Evolutionary conservation across 2,888 invertebrate species (phyloP).

Genomic region (Cremastinae sp.): DNA sequence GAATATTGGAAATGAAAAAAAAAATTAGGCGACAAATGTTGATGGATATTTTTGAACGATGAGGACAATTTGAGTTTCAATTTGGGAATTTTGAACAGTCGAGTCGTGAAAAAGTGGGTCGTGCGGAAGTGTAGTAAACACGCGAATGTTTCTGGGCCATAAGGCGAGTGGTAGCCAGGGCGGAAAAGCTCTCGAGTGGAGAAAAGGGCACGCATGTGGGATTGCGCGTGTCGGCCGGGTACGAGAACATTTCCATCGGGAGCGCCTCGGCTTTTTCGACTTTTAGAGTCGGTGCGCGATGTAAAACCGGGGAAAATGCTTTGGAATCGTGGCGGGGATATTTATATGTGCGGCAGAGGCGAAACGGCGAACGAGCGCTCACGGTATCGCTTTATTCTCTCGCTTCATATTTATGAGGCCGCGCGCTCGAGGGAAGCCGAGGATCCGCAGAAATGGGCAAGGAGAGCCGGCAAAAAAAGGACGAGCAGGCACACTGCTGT

Average conservation of each 20-base stretch:
- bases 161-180: no score
- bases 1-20: no score
- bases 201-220: no score
- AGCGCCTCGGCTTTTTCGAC: slow-evolving; percentile 46
- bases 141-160: no score
- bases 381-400: slow-evolving; percentile 60
- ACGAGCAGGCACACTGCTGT: slow-evolving; percentile 7
- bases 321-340: slow-evolving; percentile 50
- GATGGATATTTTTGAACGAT: no score
- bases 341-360: slow-evolving; percentile 51
- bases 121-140: no score
- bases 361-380: slow-evolving; percentile 28
- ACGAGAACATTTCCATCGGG: slow-evolving; percentile 44
- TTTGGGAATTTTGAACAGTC: no score
- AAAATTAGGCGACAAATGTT: no score
- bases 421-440: slow-evolving; percentile 15
- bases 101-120: no score
- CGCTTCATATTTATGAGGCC: slow-evolving; percentile 60
- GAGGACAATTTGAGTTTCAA: no score
- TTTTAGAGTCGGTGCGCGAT: slow-evolving; percentile 52
- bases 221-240: background rate
- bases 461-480: slow-evolving; percentile 14
- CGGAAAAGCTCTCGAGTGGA: no score
- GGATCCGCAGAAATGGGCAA: slow-evolving; percentile 9
- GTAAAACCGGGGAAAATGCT: slow-evolving; percentile 59